Conservation (phyloP, 2,888 invertebrate species). For the Meiosimyza platycephala region DNA sequence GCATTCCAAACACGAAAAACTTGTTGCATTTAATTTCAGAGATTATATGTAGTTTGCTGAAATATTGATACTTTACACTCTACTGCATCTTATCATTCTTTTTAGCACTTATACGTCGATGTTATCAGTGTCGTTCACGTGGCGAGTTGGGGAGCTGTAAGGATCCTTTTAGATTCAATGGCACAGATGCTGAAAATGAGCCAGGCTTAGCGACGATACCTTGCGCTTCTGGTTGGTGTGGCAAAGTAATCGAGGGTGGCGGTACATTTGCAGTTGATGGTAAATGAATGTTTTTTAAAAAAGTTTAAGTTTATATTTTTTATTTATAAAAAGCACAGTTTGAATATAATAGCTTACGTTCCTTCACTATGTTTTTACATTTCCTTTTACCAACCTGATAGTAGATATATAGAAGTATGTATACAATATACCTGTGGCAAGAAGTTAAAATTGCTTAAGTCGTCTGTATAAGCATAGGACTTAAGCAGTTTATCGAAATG, state of each 20-base stretch:
- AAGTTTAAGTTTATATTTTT: background rate
- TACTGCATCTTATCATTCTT: conserved; percentile 5
- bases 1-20: background rate
- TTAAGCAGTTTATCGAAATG: too few species aligned
- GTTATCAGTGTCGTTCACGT: conserved; percentile 86
- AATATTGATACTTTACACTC: too few species aligned
- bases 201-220: conserved; percentile 81
- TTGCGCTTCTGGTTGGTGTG: conserved; percentile 93
- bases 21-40: too few species aligned
- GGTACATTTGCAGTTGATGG: conserved; percentile 83
- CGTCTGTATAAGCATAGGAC: too few species aligned
- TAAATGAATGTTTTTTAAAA: conserved; percentile 60
- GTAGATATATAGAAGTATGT: too few species aligned
- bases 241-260: conserved; percentile 86
- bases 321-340: too few species aligned
- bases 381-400: too few species aligned
- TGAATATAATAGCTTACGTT: too few species aligned
- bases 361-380: too few species aligned
- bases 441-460: too few species aligned
- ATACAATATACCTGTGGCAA: too few species aligned
- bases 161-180: conserved; percentile 85
- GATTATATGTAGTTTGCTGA: too few species aligned
- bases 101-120: conserved; percentile 78
- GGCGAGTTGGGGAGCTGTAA: conserved; percentile 90
- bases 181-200: conserved; percentile 78